phyloP scores from a whole-genome alignment of 2,113 vertebrate genomes.

The Eira barbara region DNA sequence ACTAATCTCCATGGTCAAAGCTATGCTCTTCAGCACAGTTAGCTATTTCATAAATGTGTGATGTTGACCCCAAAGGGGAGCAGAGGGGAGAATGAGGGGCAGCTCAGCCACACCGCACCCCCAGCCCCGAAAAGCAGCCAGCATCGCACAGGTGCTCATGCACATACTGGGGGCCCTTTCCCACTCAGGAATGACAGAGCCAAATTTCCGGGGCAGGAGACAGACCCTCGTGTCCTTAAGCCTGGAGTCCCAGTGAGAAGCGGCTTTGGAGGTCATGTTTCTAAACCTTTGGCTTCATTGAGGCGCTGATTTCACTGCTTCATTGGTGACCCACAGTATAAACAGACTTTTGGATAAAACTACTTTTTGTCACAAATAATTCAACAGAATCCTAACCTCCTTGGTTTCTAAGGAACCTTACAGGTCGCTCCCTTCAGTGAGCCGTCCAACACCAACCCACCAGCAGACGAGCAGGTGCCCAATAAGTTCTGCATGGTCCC shows the following conservation, averaged over 20 bases:
- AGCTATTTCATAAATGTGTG: not conserved
- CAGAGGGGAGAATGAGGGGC: too few relatives aligned
- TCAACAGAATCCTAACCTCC: not conserved
- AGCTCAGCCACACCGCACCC: accelerated
- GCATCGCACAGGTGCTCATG: accelerated
- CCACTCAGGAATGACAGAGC: too few relatives aligned
- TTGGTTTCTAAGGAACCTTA: not conserved
- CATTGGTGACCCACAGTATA: too few relatives aligned
- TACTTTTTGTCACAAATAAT: not conserved
- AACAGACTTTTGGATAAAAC: not conserved
- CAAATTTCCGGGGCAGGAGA: not conserved
- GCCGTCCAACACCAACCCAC: too few relatives aligned
- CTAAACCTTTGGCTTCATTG: not conserved
- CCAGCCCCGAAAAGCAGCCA: accelerated
- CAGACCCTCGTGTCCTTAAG: accelerated
- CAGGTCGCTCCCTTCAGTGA: not conserved
- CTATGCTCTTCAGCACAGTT: not conserved
- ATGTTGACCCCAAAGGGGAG: not conserved
- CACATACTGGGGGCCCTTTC: accelerated
- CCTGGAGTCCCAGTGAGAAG: not conserved
- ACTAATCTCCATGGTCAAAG: not conserved
- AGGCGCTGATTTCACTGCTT: not conserved
- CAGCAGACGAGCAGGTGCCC: too few relatives aligned
- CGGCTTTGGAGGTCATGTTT: not conserved
- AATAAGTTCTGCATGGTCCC: accelerated